These are phyloP conservation scores for Tetraodon nigroviridis DNA, from an alignment of 2,113 vertebrate species.

Conservation along the genomic window DNA sequence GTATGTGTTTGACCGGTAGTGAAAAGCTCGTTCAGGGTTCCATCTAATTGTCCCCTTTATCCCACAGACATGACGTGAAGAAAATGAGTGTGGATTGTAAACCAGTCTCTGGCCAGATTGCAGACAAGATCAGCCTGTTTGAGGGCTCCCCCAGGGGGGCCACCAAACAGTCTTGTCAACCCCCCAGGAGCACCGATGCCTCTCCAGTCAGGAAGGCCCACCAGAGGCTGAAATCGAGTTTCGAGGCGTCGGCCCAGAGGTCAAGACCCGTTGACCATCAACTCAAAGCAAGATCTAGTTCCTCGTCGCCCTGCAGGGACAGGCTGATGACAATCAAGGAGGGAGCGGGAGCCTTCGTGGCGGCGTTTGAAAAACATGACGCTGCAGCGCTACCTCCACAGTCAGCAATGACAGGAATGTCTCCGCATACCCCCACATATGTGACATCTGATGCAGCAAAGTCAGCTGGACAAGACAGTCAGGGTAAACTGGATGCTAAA, in stretches of 20 bases:
- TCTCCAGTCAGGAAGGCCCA: constrained; percentile 50
- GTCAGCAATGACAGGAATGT: constrained; percentile 27
- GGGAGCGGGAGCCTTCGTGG: constrained; percentile 35
- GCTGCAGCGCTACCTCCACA: constrained; percentile 14
- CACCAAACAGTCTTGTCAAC: constrained; percentile 10
- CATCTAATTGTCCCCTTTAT: constrained; percentile 1
- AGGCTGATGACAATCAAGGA: constrained; percentile 48
- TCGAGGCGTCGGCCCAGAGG: constrained; percentile 26
- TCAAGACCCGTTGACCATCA: constrained; percentile 46
- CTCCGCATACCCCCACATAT: constrained; percentile 16
- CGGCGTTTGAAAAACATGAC: neutral
- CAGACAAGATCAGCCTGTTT: constrained; percentile 69
- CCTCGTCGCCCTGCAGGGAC: constrained; percentile 16
- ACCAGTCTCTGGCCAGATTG: constrained; percentile 29
- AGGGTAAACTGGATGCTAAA: constrained; percentile 51
- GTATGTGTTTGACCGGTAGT: too few species aligned
- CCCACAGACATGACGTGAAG: constrained; percentile 47
- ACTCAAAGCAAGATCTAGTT: constrained; percentile 6
- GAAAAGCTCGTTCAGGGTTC: neutral
- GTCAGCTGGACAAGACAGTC: constrained; percentile 46
- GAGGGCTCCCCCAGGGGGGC: constrained; percentile 25
- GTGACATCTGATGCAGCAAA: constrained; percentile 5
- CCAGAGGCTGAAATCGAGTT: constrained; percentile 11
- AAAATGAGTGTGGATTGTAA: constrained; percentile 34
- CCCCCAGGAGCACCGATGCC: constrained; percentile 49